Evolutionary conservation across 2,888 invertebrate genomes (phyloP).

Genomic region (Drosophila phalerata): DNA sequence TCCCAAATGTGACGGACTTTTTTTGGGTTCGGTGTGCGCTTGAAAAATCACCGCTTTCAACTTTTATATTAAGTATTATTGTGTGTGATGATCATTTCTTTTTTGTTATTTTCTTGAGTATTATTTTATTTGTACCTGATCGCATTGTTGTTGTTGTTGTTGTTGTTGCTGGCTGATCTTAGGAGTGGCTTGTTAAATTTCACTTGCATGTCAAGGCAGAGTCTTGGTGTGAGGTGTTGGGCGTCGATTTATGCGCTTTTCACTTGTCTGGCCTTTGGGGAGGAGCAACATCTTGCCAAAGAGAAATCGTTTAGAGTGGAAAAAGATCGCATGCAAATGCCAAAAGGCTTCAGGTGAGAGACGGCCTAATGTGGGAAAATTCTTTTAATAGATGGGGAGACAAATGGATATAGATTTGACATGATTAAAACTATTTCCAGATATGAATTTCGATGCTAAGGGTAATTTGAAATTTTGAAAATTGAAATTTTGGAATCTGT

Average conservation of each 20-base stretch:
- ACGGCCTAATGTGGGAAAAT: constrained; percentile 40
- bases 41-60: constrained; percentile 74
- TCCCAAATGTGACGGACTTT: constrained; percentile 72
- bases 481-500: too few species aligned
- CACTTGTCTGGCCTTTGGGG: constrained; percentile 70
- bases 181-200: constrained; percentile 81
- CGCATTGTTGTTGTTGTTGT: constrained; percentile 51
- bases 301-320: constrained; percentile 48
- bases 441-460: too few species aligned
- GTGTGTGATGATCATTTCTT: constrained; percentile 55
- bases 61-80: constrained; percentile 53
- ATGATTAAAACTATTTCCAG: background rate
- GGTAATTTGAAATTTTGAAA: too few species aligned
- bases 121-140: constrained; percentile 13
- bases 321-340: constrained; percentile 37
- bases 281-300: constrained; percentile 43
- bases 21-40: constrained; percentile 64
- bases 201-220: constrained; percentile 76
- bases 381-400: background rate
- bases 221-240: constrained; percentile 66
- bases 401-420: background rate
- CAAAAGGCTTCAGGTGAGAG: background rate
- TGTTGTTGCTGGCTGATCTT: constrained; percentile 50
- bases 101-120: constrained; percentile 9
- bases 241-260: constrained; percentile 79